Conservation (phyloP, 2,797 vertebrate species). For the Erithacus rubecula region DNA sequence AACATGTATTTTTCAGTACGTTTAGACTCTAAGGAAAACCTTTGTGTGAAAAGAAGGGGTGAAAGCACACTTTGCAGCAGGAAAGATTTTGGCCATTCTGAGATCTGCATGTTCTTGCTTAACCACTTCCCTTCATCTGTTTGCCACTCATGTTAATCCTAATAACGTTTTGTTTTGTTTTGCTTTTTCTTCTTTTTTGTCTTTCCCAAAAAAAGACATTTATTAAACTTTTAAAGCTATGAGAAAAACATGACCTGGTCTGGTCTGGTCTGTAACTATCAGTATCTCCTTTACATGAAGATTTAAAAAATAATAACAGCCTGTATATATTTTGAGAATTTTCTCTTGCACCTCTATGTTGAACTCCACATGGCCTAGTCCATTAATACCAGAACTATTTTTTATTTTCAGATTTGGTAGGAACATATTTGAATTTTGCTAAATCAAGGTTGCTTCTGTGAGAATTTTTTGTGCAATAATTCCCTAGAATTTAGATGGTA, state of each 20-base stretch:
- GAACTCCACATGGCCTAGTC: background rate
- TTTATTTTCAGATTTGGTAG: background rate
- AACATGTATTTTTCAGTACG: rapidly evolving
- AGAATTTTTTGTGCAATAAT: background rate
- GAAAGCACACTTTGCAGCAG: background rate
- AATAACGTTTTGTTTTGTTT: rapidly evolving
- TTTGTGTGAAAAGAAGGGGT: background rate
- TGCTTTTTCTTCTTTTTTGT: background rate
- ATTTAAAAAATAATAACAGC: background rate
- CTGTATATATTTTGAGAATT: background rate
- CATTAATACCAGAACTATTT: background rate
- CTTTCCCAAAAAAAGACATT: rapidly evolving
- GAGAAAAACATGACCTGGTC: background rate
- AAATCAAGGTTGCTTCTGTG: background rate
- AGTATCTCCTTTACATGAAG: background rate
- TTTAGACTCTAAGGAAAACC: background rate
- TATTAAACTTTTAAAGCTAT: background rate
- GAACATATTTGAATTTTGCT: background rate
- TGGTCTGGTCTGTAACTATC: background rate
- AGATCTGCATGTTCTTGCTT: background rate
- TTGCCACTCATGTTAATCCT: background rate
- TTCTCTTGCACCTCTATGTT: background rate
- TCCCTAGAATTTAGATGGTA: background rate
- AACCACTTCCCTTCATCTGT: background rate
- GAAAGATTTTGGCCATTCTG: background rate